These are phyloP conservation scores for Tragelaphus strepsiceros DNA, from an alignment of 2,113 vertebrate genomes.

Conservation along the genomic window DNA sequence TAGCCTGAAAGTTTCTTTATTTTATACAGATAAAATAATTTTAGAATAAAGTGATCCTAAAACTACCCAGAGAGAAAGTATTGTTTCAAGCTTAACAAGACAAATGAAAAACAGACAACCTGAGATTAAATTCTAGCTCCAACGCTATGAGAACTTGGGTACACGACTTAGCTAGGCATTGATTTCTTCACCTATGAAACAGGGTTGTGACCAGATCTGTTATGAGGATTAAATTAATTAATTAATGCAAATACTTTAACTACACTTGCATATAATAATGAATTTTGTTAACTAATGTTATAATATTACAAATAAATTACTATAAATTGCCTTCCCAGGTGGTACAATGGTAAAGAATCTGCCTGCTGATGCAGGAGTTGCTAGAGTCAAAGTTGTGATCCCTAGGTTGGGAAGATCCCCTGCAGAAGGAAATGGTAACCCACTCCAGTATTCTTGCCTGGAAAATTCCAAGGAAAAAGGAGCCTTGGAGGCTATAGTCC, in stretches of 20 bases:
- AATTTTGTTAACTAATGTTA: background rate
- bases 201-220: background rate
- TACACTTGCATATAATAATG: background rate
- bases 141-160: background rate
- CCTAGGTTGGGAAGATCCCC: background rate
- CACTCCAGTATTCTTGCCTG: background rate
- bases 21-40: background rate
- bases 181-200: background rate
- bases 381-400: background rate
- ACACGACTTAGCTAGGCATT: background rate
- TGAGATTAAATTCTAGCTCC: background rate
- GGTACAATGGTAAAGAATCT: background rate
- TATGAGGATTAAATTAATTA: background rate
- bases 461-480: background rate
- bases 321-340: background rate
- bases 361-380: background rate
- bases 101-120: background rate
- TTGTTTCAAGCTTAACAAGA: background rate
- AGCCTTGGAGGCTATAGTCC: background rate
- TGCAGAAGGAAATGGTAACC: background rate
- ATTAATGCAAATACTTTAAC: background rate
- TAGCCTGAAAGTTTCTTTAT: background rate
- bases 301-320: background rate
- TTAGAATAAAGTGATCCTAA: background rate
- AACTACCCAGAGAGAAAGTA: background rate